These are phyloP conservation scores for Eupithecia vulgata DNA, from an alignment of 2,888 invertebrate genomes.

Conservation along the genomic window DNA sequence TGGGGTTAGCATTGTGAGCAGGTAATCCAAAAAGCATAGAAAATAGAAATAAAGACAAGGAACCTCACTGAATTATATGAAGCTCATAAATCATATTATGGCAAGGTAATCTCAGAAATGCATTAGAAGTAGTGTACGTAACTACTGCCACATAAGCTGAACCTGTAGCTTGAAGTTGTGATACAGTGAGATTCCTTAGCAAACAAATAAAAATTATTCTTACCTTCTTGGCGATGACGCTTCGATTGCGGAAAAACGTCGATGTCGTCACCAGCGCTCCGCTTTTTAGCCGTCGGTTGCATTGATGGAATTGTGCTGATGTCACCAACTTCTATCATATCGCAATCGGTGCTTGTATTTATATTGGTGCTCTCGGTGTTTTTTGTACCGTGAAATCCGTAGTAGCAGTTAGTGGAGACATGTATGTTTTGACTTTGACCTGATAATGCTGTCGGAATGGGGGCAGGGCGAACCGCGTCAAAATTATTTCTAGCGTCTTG, in stretches of 20 bases:
- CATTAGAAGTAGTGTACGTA: background rate
- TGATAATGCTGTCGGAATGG: conserved; percentile 70
- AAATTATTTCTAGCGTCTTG: conserved; percentile 79
- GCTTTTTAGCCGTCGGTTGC: conserved; percentile 66
- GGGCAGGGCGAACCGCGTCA: conserved; percentile 75
- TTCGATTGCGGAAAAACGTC: conserved; percentile 67
- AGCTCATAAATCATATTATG: background rate
- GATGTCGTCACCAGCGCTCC: conserved; percentile 67
- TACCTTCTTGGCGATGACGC: conserved; percentile 75
- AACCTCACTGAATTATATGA: conserved; percentile 54
- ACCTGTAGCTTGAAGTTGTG: background rate
- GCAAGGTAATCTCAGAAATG: background rate
- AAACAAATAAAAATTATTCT: conserved; percentile 49
- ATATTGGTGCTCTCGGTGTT: conserved; percentile 52
- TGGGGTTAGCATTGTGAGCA: background rate
- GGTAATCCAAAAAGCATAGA: background rate
- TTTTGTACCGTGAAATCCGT: conserved; percentile 76
- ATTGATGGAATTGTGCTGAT: conserved; percentile 46
- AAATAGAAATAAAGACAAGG: background rate
- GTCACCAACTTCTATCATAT: conserved; percentile 69
- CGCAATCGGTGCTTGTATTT: conserved; percentile 67
- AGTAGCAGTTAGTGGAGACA: conserved; percentile 81
- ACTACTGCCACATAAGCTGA: background rate
- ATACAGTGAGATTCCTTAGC: conserved; percentile 62
- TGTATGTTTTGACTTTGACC: conserved; percentile 76